Evolutionary conservation across 2,113 vertebrate genomes (phyloP), one percentile per base, ranked within the genome.

Genomic region (Nothoprocta perdicaria): DNA sequence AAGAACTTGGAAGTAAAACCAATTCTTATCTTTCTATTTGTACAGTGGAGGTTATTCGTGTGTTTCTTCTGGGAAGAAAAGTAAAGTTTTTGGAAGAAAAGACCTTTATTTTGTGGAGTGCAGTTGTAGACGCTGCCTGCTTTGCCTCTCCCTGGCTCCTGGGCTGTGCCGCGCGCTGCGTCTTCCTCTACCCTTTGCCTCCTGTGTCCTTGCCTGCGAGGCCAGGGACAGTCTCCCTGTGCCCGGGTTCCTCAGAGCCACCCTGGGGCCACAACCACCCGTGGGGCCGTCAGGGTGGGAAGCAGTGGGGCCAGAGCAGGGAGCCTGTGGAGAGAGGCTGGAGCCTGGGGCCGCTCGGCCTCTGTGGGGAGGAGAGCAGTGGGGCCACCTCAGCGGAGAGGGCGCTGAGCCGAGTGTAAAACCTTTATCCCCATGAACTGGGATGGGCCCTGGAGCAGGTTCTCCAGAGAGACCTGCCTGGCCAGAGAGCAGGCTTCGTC

Each of bases 281-380:
- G 57, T 45, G 53, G 53, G 27, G 40, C 62, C 19, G 72, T 33
- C 22, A 33, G 40, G 18, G 29, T 6, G 21, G 52, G 29, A 66
- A 61, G 55, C 0, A 4, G 26, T 45, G 72, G 17, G 10, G 48
- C 52, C 52, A 29, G 26, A 29, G 26, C 50, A 55, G 26, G 14
- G 14, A 27, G 26, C 26, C 52, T 9, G 52, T 62, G 80, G 67
- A 41, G 22, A 69, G 10, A 6, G 40, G 14, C 6, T 0, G 2
- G 31, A 12, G 26, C 43, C 7, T 9, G 24, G 8, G 31, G 17
- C 66, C 68, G 12, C 26, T 62, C 17, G n/a, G 35, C 26, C 16
- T 0, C 1, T 21, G 6, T 0, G 1, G 29, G 8, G 35, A 67
- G 33, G 14, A 27, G 17, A 46, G 53, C 33, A 0, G 3, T 27